Evolutionary conservation across 2,113 vertebrate genomes (phyloP).

Genomic region (Rhinoderma darwinii): DNA sequence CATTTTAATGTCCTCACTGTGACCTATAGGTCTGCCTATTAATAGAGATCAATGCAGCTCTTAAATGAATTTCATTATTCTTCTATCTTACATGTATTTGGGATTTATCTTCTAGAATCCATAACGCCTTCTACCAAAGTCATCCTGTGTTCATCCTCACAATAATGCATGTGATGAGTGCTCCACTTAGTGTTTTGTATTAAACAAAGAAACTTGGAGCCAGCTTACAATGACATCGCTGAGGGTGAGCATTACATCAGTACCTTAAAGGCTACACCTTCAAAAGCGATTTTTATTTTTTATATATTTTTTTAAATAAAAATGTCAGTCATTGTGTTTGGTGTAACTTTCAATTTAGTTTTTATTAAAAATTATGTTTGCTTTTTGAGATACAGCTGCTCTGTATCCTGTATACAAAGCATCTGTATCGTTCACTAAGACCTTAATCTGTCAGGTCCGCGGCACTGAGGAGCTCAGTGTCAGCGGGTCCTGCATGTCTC

Average conservation of each 20-base stretch:
- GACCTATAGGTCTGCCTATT: neutral
- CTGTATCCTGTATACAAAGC: no score
- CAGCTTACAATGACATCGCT: slow-evolving; percentile 72
- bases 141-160: slow-evolving; percentile 75
- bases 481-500: no score
- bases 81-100: neutral
- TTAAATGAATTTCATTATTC: neutral
- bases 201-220: slow-evolving; percentile 76
- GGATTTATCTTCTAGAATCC: slow-evolving; percentile 68
- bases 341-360: no score
- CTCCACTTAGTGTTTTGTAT: slow-evolving; percentile 77
- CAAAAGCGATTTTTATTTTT: no score
- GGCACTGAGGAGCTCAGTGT: no score
- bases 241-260: slow-evolving; percentile 71
- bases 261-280: no score
- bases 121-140: slow-evolving; percentile 74
- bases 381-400: no score
- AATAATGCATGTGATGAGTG: slow-evolving; percentile 75
- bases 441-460: no score
- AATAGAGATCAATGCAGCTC: neutral
- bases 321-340: no score
- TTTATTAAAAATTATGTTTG: no score
- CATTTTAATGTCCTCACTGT: neutral
- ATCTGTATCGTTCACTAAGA: no score
- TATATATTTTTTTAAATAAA: no score